Evolutionary conservation across 2,113 vertebrate genomes (phyloP), one percentile per base, ranked within the genome.

Genomic region (Caranx melampygus): DNA sequence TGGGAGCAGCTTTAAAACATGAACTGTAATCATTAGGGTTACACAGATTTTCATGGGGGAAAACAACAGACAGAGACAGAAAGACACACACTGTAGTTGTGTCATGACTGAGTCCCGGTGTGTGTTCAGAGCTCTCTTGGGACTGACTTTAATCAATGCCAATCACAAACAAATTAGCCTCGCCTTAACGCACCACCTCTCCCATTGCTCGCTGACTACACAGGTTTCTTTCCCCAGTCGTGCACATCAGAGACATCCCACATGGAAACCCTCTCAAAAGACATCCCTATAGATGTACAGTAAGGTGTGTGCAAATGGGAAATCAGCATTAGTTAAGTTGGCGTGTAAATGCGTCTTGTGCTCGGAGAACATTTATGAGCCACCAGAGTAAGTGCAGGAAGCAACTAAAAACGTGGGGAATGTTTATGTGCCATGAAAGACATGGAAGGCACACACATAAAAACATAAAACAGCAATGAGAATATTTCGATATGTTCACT

Each of bases 151-250:
- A 86, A 91, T 92, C 90, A 89, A 87, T 92, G 85, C 72, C 89
- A 90, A 91, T 92, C 92, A 88, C 84, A 90, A 93, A 92, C 89
- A 89, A 91, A 92, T 92, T 90, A 90, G 88, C 85, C 61, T 78
- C 66, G 81, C 89, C 84, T 91, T 83, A 91, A 87, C 9, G 83
- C 91, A 86, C 88, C 85, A 72, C 78, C 85, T 86, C 83, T 37
- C 75, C 44, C 68, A 58, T 33, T 55, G 83, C 77, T 76, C 70
- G 57, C 78, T 78, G 83, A 87, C 82, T 75, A 52, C 84, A 72
- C 78, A 49, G 33, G 67, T 77, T 87, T 62, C 26, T 54, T 69
- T 58, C 44, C 55, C 61, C 78, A 74, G 58, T 70, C 77, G 26
- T 54, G 71, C 66, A 72, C 77, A 68, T 83, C 78, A 64, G 77